Base-by-base conservation (phyloP, 53 echinoderm and acorn worm species). In the Mesocentrotus franciscanus region DNA sequence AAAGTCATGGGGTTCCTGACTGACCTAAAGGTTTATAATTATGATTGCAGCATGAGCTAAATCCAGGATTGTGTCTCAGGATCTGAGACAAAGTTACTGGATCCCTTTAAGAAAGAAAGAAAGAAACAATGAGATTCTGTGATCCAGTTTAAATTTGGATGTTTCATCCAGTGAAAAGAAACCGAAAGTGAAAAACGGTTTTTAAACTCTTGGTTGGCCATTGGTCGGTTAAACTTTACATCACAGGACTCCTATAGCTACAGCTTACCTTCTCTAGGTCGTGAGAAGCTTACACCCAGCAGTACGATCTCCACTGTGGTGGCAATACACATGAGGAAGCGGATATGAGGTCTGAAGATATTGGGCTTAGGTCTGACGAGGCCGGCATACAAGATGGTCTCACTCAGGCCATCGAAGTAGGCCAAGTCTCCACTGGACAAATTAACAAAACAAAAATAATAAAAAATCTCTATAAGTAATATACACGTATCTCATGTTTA, bases 351-450 rank as follows among this genome's bases (percentile, higher is more conserved):
- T n/a, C 95, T 95, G 93, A 99, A 97, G 59, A 98, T 98, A 90
- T 98, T 97, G 15, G 99, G 99, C 66, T 99, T 99, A 20, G 99
- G 99, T 79, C 95, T 95, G 27, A 99, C 96, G 27, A 99, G 92
- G 15, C 99, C 99, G 17, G 98, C 99, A 62, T 97, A 96, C 13
- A 99, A 89, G 57, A 99, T 99, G 66, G 97, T 99, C 26, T 99
- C 99, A 84, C 96, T 98, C 61, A 99, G 95, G 42, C 99, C 99
- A 93, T 98, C 99, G 96, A 99, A 99, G 93, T 99, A 99, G n/a
- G 99, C 99, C 90, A 99, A 62, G 81, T 98, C 99, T 22, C 98
- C 98, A 15, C 99, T 99, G 79, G 17, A 91, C 35, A 34, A 34
- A n/a, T 78, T 32, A 35, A 85, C 8, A 33, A 85, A 15, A 8